phyloP scores from a whole-genome alignment of 2,113 vertebrate genomes.

The Oryzias javanicus region DNA sequence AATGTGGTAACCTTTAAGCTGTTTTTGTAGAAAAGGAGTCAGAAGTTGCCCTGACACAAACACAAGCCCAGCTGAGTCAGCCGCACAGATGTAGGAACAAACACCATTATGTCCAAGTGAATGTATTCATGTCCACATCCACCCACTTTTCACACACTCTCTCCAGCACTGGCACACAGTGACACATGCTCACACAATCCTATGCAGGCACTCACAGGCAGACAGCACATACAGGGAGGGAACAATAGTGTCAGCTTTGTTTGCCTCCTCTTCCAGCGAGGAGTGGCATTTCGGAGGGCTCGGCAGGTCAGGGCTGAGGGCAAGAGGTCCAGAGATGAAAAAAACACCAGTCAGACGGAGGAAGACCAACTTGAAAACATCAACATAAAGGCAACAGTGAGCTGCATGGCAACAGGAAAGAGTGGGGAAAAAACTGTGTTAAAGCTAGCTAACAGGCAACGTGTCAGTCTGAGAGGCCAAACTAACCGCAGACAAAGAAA shows the following conservation, averaged over 20 bases:
- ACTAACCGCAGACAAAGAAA: slow-evolving; percentile 10
- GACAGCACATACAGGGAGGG: slow-evolving; percentile 19
- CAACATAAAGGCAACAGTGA: not conserved
- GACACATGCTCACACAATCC: slow-evolving; percentile 13
- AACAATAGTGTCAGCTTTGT: slow-evolving; percentile 47
- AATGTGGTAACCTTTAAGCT: not conserved
- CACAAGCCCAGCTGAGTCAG: not conserved
- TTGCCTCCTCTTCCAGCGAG: slow-evolving; percentile 25
- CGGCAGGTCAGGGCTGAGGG: slow-evolving; percentile 3
- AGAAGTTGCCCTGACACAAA: not conserved
- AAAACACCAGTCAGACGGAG: slow-evolving; percentile 26
- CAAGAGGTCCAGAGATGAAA: slow-evolving; percentile 35
- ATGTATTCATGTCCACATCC: slow-evolving; percentile 8
- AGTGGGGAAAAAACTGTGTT: not conserved
- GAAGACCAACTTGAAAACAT: not conserved
- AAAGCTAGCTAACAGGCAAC: slow-evolving; percentile 15
- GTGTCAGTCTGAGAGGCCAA: slow-evolving; percentile 19
- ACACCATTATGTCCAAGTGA: slow-evolving; percentile 7
- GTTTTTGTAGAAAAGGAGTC: not conserved
- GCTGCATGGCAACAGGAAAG: slow-evolving; percentile 1
- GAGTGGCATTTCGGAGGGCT: slow-evolving; percentile 51
- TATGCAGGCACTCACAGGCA: slow-evolving; percentile 14
- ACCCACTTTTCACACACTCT: slow-evolving; percentile 7
- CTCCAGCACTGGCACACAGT: slow-evolving; percentile 4
- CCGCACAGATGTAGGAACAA: not conserved